Evolutionary conservation across 2,113 vertebrate genomes (phyloP), one percentile per base, ranked within the genome.

Genomic region (Vireo altiloquus): DNA sequence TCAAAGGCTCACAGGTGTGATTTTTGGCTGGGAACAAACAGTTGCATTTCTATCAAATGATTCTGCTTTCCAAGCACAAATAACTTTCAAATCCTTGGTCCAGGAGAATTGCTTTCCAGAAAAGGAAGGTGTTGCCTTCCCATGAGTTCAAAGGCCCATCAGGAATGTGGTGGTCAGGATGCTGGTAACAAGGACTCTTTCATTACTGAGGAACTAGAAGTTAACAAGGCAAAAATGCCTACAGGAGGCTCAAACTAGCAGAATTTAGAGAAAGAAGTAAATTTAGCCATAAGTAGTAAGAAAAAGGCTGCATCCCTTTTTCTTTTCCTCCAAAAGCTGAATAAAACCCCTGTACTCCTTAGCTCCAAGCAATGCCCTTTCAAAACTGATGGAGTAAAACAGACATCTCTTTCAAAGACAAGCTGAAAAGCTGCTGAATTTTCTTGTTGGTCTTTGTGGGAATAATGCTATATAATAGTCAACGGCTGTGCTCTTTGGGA

Each of bases 1-100:
- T 92, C 83, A 94, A 96, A 96, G 81, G 56, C 52, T 82, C 66
- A 74, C 88, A 97, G 92, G 95, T 96, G 87, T 89, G 85, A 92
- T 87, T 95, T 92, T 94, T 95, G 92, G 92, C 92, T 74, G 63
- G 60, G 77, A 95, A 61, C 64, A 94, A 75, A 24, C 46, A 21
- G 30, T 79, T 84, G 49, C 78, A 66, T 90, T 92, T 65, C 57
- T 69, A n/a, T 72, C 57, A 79, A 89, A 75, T 2, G 15, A n/a
- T 74, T 70, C 60, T 84, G n/a, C 77, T 94, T 91, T 91, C 83
- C 76, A 94, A 87, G 87, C 74, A 89, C 59, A 92, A 89, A 79
- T 25, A 82, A 40, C 33, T 65, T 65, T 79, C 84, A 80, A 47
- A 53, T 85, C 49, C 75, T 74, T 21, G 1, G 3, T 53, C 88